These are phyloP conservation scores for Eudyptes chrysolophus DNA, from an alignment of 2,113 vertebrate genomes.

Conservation along the genomic window DNA sequence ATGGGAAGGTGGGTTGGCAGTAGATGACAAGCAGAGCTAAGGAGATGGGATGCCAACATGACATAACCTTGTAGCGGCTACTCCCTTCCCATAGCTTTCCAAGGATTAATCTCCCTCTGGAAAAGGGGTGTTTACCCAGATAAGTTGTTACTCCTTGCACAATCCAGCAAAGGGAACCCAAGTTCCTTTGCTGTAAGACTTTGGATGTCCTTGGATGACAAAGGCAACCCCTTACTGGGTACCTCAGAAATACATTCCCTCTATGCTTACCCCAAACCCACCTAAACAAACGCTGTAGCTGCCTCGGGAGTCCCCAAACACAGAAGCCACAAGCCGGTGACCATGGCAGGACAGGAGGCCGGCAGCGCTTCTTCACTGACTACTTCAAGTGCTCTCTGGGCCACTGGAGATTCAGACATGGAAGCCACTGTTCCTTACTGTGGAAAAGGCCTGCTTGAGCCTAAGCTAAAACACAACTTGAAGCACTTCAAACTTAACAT, in stretches of 20 bases:
- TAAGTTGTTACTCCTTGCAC: not conserved
- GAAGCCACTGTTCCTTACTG: not conserved
- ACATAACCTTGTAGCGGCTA: not conserved
- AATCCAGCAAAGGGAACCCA: not conserved
- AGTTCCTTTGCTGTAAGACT: not conserved
- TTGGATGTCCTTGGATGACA: not conserved
- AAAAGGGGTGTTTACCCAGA: not conserved
- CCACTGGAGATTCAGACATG: rapidly evolving
- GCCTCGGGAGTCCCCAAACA: not conserved
- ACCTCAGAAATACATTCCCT: not conserved
- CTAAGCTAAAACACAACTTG: not conserved
- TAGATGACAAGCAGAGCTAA: not conserved
- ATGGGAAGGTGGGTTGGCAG: not conserved
- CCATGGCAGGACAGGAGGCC: not conserved
- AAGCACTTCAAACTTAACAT: not conserved
- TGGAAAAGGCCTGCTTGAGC: not conserved
- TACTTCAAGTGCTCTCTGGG: not conserved
- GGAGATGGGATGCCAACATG: not conserved
- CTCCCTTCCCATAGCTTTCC: not conserved
- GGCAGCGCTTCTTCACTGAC: not conserved
- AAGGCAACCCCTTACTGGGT: not conserved
- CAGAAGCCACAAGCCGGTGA: not conserved
- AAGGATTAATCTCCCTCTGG: not conserved
- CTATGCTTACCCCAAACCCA: not conserved
- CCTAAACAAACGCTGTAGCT: not conserved